Percentiles rank a stretch among this genome's conserved stretches.
These are phyloP conservation scores for Orthosia incerta DNA, from an alignment of 2,888 invertebrate genomes.

Conservation along the genomic window DNA sequence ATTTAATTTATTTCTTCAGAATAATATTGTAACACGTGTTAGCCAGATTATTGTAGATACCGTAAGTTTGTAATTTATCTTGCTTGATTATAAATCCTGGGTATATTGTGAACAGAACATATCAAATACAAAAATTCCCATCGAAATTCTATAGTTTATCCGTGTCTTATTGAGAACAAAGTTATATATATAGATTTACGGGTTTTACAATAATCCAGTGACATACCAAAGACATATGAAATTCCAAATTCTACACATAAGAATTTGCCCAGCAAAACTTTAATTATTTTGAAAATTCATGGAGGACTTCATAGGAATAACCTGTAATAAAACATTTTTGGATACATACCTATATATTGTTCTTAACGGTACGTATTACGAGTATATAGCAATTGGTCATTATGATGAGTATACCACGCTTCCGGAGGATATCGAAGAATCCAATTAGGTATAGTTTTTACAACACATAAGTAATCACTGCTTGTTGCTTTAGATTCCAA, in stretches of 20 bases:
- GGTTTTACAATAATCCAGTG: too few species aligned
- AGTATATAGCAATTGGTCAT: not conserved
- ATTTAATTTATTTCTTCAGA: not conserved
- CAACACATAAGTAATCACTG: not conserved
- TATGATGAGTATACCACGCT: not conserved
- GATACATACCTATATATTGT: not conserved
- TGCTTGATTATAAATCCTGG: too few species aligned
- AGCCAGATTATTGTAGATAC: too few species aligned
- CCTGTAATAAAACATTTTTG: not conserved
- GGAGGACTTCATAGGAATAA: not conserved
- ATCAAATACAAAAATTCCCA: too few species aligned
- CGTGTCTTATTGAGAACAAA: too few species aligned
- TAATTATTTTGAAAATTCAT: not conserved
- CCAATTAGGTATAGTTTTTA: conserved; percentile 19
- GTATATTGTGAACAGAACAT: too few species aligned
- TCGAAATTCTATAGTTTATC: too few species aligned
- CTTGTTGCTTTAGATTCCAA: not conserved
- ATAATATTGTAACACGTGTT: not conserved
- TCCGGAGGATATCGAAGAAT: conserved; percentile 19
- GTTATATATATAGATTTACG: too few species aligned
- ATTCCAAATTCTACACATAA: too few species aligned
- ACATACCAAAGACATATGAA: too few species aligned
- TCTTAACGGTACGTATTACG: not conserved
- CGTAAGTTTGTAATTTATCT: too few species aligned
- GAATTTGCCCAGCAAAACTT: not conserved